phyloP scores from a whole-genome alignment of 2,888 invertebrate genomes.

The Epinotia ramella region DNA sequence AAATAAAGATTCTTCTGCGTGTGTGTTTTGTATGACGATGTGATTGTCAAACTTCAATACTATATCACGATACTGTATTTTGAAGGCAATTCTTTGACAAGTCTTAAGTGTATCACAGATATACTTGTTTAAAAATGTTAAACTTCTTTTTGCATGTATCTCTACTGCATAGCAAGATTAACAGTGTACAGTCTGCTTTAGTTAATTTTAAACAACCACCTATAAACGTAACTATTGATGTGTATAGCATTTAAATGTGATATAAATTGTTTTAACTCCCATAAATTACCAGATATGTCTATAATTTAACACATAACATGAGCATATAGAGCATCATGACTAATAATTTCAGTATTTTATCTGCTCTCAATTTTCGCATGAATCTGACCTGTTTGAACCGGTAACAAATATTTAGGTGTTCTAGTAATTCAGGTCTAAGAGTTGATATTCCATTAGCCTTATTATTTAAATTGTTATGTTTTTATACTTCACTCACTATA shows the following conservation, averaged over 20 bases:
- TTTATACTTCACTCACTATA: background rate
- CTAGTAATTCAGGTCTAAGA: background rate
- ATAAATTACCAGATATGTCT: slow-evolving; percentile 9
- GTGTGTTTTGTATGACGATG: no score
- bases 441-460: background rate
- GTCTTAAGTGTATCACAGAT: no score
- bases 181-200: background rate
- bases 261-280: background rate
- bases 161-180: background rate
- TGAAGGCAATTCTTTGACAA: no score
- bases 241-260: slow-evolving; percentile 1
- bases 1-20: no score
- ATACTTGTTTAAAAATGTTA: no score
- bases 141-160: background rate
- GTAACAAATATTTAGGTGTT: no score
- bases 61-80: no score
- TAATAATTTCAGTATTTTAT: slow-evolving; percentile 14
- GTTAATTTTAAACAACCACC: background rate
- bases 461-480: background rate
- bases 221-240: slow-evolving; percentile 18
- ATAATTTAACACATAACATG: slow-evolving; percentile 23
- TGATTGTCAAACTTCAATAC: no score
- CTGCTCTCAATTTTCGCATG: no score
- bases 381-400: no score
- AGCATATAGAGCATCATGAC: slow-evolving; percentile 13